Percentiles rank a stretch among this genome's conserved stretches.
Evolutionary conservation across 2,797 vertebrate species (phyloP).

Genomic region (Sebastolobus alascanus): DNA sequence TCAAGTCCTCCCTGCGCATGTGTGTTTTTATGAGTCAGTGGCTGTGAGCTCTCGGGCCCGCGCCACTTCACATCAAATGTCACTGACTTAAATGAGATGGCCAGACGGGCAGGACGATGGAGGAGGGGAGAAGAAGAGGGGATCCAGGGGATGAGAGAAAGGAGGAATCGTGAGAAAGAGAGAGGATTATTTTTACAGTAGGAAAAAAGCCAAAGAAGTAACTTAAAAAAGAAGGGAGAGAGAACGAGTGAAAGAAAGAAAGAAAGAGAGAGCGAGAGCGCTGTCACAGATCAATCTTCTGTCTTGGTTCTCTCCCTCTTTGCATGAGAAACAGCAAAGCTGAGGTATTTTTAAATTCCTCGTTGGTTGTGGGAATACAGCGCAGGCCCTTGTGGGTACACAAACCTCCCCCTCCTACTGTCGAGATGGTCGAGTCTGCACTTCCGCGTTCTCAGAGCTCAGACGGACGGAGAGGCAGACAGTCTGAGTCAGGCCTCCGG

Average conservation of each 20-base stretch:
- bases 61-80: slow-evolving; percentile 84
- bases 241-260: slow-evolving; percentile 20
- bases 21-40: slow-evolving; percentile 82
- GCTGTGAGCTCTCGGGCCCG: slow-evolving; percentile 65
- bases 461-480: slow-evolving; percentile 60
- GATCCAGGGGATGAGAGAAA: neutral
- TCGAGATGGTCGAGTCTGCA: slow-evolving; percentile 66
- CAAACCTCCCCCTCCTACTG: slow-evolving; percentile 31
- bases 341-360: slow-evolving; percentile 68
- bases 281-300: slow-evolving; percentile 67
- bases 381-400: slow-evolving; percentile 56
- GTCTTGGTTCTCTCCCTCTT: slow-evolving; percentile 34
- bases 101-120: slow-evolving; percentile 46
- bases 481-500: slow-evolving; percentile 70
- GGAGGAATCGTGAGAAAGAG: slow-evolving; percentile 1
- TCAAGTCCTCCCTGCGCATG: slow-evolving; percentile 71
- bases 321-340: slow-evolving; percentile 64
- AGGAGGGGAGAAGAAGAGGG: neutral
- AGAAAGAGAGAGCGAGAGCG: neutral
- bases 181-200: slow-evolving; percentile 10
- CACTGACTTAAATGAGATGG: slow-evolving; percentile 78
- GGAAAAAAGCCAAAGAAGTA: slow-evolving; percentile 9
- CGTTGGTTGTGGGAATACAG: slow-evolving; percentile 61
- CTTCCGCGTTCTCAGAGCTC: slow-evolving; percentile 54
- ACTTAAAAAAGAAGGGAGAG: slow-evolving; percentile 13